phyloP scores from a whole-genome alignment of 2,888 invertebrate species.

The Endomychus coccineus region DNA sequence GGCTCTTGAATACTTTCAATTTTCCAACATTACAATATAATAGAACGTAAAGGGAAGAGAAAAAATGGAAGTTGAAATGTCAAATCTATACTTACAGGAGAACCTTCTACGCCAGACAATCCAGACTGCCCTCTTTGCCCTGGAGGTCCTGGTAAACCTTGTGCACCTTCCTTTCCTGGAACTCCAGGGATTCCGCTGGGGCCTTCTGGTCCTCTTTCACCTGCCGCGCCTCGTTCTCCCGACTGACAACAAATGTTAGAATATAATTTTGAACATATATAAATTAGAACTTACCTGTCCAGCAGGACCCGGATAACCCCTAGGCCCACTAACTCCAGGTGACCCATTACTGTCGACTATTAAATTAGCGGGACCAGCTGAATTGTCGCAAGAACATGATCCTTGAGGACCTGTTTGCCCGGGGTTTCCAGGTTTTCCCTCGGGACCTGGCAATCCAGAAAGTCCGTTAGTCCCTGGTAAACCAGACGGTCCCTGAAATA shows the following conservation, averaged over 20 bases:
- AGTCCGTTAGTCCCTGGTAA: constrained; percentile 30
- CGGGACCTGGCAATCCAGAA: constrained; percentile 29
- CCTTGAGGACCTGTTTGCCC: constrained; percentile 46
- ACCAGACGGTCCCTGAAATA: constrained; percentile 24
- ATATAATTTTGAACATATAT: neutral
- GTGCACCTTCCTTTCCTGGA: constrained; percentile 50
- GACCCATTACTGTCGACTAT: constrained; percentile 23
- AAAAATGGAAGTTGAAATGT: no score
- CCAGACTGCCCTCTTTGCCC: constrained; percentile 56
- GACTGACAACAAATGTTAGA: constrained; percentile 38
- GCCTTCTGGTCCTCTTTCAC: constrained; percentile 52
- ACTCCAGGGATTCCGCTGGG: constrained; percentile 51
- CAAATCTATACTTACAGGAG: constrained; percentile 49
- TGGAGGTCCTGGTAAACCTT: constrained; percentile 52
- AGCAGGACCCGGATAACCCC: constrained; percentile 50
- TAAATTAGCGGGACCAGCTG: constrained; percentile 37
- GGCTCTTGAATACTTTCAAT: no score
- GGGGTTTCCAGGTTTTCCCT: constrained; percentile 31
- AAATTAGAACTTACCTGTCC: constrained; percentile 44
- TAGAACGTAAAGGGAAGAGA: no score
- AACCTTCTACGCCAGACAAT: constrained; percentile 53
- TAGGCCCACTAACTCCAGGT: constrained; percentile 46
- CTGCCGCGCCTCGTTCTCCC: constrained; percentile 51
- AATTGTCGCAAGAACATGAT: constrained; percentile 20
- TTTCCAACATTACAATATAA: no score